Conservation (phyloP, 1,140 invertebrate species). For the Bradynema listronoti region DNA sequence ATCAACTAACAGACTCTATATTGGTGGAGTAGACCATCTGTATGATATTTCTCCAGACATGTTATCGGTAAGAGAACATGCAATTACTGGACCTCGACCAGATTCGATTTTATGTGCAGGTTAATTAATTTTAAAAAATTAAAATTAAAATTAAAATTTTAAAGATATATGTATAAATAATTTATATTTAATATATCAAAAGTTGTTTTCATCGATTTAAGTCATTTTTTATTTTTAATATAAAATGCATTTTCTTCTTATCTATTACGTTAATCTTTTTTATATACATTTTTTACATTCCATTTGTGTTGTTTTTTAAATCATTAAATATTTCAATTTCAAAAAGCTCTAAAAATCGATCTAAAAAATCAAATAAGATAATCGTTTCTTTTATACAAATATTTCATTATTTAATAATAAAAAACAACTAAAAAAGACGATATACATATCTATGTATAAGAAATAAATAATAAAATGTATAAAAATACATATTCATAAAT, state of each 20-base stretch:
- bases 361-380: neutral
- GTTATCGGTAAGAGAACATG: conserved; percentile 37
- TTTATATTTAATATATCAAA: neutral
- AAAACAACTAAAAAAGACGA: neutral
- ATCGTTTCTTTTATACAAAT: neutral
- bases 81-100: conserved; percentile 43
- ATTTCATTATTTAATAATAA: neutral
- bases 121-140: conserved; percentile 12
- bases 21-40: conserved; percentile 52
- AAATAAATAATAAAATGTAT: neutral
- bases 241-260: neutral
- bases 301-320: no score
- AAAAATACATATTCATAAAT: neutral
- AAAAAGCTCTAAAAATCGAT: neutral
- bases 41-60: conserved; percentile 47
- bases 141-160: neutral
- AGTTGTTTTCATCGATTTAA: neutral
- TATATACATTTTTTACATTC: no score
- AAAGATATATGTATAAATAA: neutral
- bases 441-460: neutral
- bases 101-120: conserved; percentile 47
- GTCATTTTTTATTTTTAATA: neutral
- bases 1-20: conserved; percentile 46
- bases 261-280: neutral
- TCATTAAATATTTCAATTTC: neutral